Percentiles rank a stretch among this genome's conserved stretches.
phyloP scores from a whole-genome alignment of 2,113 vertebrate genomes.

The Narcine bancroftii region DNA sequence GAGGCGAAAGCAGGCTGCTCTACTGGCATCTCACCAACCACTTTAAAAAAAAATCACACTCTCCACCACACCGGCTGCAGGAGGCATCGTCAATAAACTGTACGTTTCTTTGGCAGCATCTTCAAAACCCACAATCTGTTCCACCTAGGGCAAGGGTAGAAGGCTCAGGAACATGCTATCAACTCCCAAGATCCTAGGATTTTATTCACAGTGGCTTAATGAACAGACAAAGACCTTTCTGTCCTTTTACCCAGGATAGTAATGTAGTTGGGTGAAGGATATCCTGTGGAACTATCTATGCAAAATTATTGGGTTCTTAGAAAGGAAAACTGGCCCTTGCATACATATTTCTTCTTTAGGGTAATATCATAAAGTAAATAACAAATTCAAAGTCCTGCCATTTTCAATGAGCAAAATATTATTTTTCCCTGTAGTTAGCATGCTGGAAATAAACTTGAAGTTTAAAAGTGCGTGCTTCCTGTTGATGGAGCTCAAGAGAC shows the following conservation, averaged over 20 bases:
- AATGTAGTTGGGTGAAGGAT: not conserved
- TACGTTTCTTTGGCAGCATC: no score
- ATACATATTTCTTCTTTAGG: not conserved
- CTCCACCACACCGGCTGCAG: no score
- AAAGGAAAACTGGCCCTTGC: not conserved
- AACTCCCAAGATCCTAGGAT: not conserved
- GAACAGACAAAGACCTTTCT: not conserved
- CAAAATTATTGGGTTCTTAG: not conserved
- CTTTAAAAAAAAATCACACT: no score
- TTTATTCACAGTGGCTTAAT: not conserved
- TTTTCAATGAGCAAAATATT: not conserved
- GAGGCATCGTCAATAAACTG: no score
- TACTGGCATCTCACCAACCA: no score
- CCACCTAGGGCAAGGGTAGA: no score
- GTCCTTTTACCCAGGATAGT: not conserved
- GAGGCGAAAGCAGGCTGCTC: no score
- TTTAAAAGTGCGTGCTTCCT: not conserved
- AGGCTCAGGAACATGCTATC: no score
- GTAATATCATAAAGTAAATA: not conserved
- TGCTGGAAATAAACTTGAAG: not conserved
- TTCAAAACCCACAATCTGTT: no score
- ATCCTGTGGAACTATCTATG: not conserved
- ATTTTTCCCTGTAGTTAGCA: not conserved
- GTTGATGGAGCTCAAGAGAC: no score
- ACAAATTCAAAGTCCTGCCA: not conserved